Evolutionary conservation across 2,888 invertebrate genomes (phyloP).

Genomic region (Mesorhabditis spiculigera): DNA sequence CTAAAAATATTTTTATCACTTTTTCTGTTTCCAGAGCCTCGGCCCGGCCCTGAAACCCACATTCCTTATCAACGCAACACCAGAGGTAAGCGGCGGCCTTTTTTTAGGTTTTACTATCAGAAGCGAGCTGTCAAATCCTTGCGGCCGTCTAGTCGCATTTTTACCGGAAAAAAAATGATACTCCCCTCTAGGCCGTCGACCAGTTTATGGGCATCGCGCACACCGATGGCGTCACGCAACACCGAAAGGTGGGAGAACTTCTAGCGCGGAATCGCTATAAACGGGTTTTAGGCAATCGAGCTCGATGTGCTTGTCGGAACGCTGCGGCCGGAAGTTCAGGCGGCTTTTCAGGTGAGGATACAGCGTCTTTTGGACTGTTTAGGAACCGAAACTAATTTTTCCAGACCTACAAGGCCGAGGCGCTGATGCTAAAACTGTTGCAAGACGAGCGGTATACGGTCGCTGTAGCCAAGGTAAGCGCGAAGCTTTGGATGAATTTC

Average conservation of each 20-base stretch:
- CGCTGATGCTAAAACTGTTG: conserved; percentile 29
- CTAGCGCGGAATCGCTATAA: neutral
- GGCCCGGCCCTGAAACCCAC: conserved; percentile 38
- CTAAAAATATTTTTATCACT: neutral
- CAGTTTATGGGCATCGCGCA: conserved; percentile 41
- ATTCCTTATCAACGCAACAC: conserved; percentile 37
- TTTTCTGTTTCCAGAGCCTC: conserved; percentile 10
- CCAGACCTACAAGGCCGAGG: conserved; percentile 32
- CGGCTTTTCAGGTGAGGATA: neutral
- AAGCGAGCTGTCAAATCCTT: neutral
- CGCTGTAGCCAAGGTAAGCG: conserved; percentile 32
- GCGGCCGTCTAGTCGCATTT: neutral
- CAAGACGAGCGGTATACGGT: conserved; percentile 35
- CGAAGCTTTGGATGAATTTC: too few species aligned
- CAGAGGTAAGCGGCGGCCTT: conserved; percentile 15
- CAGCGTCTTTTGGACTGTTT: neutral
- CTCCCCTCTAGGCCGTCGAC: conserved; percentile 17
- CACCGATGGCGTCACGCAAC: conserved; percentile 31
- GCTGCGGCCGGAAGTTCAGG: conserved; percentile 33
- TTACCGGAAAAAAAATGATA: neutral
- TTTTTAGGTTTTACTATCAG: neutral
- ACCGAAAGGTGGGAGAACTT: conserved; percentile 23
- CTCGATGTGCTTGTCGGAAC: conserved; percentile 39
- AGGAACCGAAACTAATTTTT: conserved; percentile 20
- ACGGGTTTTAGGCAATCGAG: conserved; percentile 27